phyloP scores from a whole-genome alignment of 2,113 vertebrate genomes.

The Ciconia boyciana region DNA sequence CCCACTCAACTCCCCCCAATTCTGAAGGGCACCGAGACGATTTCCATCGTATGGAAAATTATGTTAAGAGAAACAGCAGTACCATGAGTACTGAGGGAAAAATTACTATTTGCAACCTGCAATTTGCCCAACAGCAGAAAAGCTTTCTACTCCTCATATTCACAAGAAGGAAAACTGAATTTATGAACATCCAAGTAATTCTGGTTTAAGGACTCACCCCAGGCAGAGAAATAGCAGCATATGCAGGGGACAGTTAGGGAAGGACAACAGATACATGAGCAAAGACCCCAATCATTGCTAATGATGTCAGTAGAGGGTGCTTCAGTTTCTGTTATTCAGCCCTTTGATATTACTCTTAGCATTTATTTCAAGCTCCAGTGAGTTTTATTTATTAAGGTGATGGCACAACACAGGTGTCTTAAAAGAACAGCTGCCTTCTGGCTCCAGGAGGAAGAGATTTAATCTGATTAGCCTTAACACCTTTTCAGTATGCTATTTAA shows the following conservation, averaged over 20 bases:
- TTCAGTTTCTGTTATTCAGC: background rate
- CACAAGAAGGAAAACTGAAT: background rate
- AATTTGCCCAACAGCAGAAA: background rate
- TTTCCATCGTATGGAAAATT: background rate
- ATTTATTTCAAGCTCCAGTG: background rate
- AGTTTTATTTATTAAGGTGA: slow-evolving; percentile 21
- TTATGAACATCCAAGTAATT: background rate
- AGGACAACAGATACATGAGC: background rate
- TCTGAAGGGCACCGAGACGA: background rate
- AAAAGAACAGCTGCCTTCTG: background rate
- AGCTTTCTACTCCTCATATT: background rate
- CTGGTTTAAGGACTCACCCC: background rate
- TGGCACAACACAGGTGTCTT: background rate
- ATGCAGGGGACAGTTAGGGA: background rate
- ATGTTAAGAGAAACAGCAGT: background rate
- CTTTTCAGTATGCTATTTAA: background rate
- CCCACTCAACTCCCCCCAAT: background rate
- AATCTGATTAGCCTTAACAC: background rate
- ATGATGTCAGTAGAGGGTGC: background rate
- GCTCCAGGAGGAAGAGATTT: background rate
- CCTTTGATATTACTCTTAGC: background rate
- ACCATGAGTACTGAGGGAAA: background rate
- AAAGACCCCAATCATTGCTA: background rate
- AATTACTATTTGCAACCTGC: background rate
- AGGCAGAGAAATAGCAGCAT: background rate